Evolutionary conservation across 2,113 vertebrate genomes (phyloP).

Genomic region (Struthidea cinerea): DNA sequence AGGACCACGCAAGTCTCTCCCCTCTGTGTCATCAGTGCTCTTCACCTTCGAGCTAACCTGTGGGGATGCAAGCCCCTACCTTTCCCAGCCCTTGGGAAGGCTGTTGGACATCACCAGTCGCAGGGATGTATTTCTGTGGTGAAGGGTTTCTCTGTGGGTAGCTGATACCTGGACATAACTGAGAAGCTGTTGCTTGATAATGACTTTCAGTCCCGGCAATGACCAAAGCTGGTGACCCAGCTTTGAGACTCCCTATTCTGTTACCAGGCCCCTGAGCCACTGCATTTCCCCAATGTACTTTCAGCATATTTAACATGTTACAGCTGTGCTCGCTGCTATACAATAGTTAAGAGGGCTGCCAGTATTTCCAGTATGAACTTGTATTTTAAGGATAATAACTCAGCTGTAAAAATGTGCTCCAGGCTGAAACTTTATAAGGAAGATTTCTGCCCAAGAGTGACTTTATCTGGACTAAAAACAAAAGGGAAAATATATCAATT

Average conservation of each 20-base stretch:
- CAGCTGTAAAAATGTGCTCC: conserved; percentile 27
- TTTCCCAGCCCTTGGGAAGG: not conserved
- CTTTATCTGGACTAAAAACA: not conserved
- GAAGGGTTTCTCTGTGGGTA: not conserved
- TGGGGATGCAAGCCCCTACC: not conserved
- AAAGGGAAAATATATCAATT: not conserved
- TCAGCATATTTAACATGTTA: not conserved
- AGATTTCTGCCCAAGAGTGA: conserved; percentile 14
- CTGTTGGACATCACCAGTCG: not conserved
- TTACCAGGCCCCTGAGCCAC: not conserved
- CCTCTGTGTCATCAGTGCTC: not conserved
- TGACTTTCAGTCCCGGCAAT: not conserved
- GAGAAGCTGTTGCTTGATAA: not conserved
- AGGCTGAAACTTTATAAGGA: conserved; percentile 10
- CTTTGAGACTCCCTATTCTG: not conserved
- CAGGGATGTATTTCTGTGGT: not conserved
- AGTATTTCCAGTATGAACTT: conserved; percentile 36
- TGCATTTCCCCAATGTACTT: not conserved
- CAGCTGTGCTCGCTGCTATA: not conserved
- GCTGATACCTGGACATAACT: not conserved
- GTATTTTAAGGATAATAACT: conserved; percentile 47
- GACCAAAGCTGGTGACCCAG: not conserved
- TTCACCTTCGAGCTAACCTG: not conserved
- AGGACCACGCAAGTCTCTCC: not conserved
- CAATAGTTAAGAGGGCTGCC: not conserved